phyloP scores from a whole-genome alignment of 2,113 vertebrate species.

The Tringa solitaria region DNA sequence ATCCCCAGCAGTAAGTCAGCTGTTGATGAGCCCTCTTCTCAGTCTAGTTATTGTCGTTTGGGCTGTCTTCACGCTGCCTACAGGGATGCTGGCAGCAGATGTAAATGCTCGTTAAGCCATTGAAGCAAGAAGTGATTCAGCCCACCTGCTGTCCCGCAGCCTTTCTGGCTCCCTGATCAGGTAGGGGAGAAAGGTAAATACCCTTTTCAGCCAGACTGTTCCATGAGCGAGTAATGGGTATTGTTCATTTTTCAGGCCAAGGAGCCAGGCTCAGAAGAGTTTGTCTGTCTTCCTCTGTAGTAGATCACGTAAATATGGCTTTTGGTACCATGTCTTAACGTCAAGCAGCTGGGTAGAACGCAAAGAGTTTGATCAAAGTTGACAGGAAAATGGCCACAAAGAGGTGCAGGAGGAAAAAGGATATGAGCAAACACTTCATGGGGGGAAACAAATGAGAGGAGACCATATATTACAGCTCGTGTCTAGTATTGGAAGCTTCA shows the following conservation, averaged over 20 bases:
- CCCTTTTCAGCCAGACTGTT: not conserved
- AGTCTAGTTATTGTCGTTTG: not conserved
- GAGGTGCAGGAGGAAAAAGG: not conserved
- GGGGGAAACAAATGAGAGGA: not conserved
- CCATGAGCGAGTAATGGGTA: not conserved
- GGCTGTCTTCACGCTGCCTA: not conserved
- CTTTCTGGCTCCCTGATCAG: not conserved
- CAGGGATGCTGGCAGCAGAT: not conserved
- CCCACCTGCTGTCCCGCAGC: not conserved
- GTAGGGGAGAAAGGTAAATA: not conserved
- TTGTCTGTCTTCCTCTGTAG: not conserved
- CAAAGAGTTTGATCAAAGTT: not conserved
- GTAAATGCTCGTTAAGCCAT: not conserved
- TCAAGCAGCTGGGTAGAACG: not conserved
- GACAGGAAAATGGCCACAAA: not conserved
- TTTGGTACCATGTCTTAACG: not conserved
- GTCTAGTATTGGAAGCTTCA: not conserved
- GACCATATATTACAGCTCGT: fast-evolving
- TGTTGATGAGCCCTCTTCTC: not conserved
- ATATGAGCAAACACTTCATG: fast-evolving
- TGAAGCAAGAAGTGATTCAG: not conserved
- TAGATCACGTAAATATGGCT: not conserved
- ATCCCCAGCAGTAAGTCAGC: not conserved
- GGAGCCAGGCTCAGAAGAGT: not conserved
- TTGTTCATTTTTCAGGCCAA: not conserved